Evolutionary conservation across 2,113 vertebrate genomes (phyloP).

Genomic region (Zapornia atra): DNA sequence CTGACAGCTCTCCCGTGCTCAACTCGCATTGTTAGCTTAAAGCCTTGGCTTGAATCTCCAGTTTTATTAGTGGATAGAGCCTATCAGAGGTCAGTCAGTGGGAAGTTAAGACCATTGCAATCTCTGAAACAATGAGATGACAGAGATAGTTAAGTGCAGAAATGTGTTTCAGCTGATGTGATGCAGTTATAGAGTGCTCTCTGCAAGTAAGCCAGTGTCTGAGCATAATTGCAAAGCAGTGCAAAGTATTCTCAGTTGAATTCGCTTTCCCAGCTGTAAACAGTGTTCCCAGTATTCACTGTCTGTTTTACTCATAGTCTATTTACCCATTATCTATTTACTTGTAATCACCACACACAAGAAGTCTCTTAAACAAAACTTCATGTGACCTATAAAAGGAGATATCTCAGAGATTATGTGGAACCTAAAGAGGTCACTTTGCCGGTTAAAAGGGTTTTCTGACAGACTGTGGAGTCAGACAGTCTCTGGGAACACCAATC

Average conservation of each 20-base stretch:
- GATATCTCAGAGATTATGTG: background rate
- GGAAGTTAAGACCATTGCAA: background rate
- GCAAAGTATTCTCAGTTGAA: background rate
- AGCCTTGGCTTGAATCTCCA: background rate
- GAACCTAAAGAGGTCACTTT: background rate
- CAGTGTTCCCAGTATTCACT: background rate
- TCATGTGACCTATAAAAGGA: background rate
- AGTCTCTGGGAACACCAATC: background rate
- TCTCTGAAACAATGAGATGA: background rate
- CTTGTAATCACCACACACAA: background rate
- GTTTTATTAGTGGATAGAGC: background rate
- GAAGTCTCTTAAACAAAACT: background rate
- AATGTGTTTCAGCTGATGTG: background rate
- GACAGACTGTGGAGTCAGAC: background rate
- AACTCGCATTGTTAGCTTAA: background rate
- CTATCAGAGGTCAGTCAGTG: background rate
- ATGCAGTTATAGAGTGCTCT: background rate
- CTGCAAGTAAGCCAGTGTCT: no score
- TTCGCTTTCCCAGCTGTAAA: background rate
- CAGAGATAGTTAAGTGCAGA: background rate
- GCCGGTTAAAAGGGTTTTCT: background rate
- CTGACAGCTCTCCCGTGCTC: background rate
- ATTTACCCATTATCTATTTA: background rate
- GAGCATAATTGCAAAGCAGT: background rate
- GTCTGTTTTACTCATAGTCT: background rate